These are phyloP conservation scores for Chelonia mydas DNA, from an alignment of 2,797 vertebrate genomes.

Conservation along the genomic window DNA sequence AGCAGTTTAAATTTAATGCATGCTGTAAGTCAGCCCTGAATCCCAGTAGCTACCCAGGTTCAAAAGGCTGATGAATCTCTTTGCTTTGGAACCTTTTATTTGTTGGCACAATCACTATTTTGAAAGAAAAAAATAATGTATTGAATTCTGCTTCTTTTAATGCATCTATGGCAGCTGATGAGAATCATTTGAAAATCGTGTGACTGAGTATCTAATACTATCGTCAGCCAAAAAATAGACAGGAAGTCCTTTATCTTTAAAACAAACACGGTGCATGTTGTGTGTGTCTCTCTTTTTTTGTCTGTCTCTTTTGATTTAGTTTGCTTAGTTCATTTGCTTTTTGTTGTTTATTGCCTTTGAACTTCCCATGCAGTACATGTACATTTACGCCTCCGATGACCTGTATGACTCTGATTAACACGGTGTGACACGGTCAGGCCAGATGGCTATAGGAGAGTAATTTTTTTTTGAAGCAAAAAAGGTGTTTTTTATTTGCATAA, in stretches of 20 bases:
- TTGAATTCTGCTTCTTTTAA: neutral
- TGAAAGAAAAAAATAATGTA: slow-evolving; percentile 8
- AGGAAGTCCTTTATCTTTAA: neutral
- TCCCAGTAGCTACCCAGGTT: neutral
- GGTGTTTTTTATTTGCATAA: too few relatives aligned
- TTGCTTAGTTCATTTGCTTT: slow-evolving; percentile 30
- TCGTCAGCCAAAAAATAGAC: slow-evolving; percentile 37
- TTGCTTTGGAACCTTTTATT: slow-evolving; percentile 1
- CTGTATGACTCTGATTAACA: slow-evolving; percentile 16
- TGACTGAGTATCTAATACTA: neutral
- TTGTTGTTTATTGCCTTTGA: neutral
- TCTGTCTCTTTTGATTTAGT: slow-evolving; percentile 19
- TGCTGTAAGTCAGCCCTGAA: neutral
- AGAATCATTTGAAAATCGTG: slow-evolving; percentile 8
- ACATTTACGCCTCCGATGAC: neutral
- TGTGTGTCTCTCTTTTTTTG: neutral
- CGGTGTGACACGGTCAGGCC: too few relatives aligned
- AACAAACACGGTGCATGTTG: neutral
- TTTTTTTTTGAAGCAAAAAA: too few relatives aligned
- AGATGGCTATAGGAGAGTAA: too few relatives aligned
- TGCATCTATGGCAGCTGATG: neutral
- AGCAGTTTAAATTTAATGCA: neutral
- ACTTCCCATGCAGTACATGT: neutral
- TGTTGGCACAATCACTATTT: neutral
- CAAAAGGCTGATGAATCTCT: neutral